A percentile compares a stretch with the other conserved stretches of the same genome.
Evolutionary conservation across 2,113 vertebrate species (phyloP).

Genomic region (Ictalurus furcatus): DNA sequence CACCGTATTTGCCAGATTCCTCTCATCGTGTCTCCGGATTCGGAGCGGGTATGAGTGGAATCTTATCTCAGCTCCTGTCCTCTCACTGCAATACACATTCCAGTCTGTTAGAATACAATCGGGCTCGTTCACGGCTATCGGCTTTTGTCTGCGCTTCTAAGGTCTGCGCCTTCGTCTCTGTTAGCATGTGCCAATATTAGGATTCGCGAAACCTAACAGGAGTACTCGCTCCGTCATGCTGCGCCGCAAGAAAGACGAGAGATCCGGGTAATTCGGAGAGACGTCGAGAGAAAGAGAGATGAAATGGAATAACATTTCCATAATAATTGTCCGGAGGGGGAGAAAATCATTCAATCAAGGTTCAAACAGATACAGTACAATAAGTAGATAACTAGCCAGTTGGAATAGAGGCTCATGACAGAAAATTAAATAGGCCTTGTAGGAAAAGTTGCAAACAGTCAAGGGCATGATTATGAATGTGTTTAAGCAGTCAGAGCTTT

Average conservation of each 20-base stretch:
- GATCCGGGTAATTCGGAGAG: conserved; percentile 34
- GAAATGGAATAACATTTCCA: conserved; percentile 41
- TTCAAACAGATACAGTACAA: conserved; percentile 35
- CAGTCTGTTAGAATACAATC: conserved; percentile 32
- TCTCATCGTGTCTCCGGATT: not conserved
- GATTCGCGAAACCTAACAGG: not conserved
- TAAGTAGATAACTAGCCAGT: conserved; percentile 33
- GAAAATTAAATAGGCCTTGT: conserved; percentile 31
- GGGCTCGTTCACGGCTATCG: conserved; percentile 48
- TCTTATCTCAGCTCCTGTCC: conserved; percentile 55
- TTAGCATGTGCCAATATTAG: conserved; percentile 12
- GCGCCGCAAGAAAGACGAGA: conserved; percentile 25
- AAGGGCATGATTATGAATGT: conserved; percentile 12
- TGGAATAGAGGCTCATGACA: conserved; percentile 18
- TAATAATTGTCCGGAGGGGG: conserved; percentile 35
- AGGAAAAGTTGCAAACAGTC: conserved; percentile 26
- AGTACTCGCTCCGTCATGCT: conserved; percentile 17
- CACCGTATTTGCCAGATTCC: not conserved
- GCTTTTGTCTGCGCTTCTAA: not conserved
- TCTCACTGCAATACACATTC: conserved; percentile 53
- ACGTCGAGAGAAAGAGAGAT: conserved; percentile 36
- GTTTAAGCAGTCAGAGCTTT: not conserved
- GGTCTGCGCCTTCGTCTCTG: not conserved
- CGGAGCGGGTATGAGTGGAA: conserved; percentile 47
- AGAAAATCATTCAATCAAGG: conserved; percentile 41